Evolutionary conservation across 2,113 vertebrate genomes (phyloP).

Genomic region (Ochotona curzoniae): DNA sequence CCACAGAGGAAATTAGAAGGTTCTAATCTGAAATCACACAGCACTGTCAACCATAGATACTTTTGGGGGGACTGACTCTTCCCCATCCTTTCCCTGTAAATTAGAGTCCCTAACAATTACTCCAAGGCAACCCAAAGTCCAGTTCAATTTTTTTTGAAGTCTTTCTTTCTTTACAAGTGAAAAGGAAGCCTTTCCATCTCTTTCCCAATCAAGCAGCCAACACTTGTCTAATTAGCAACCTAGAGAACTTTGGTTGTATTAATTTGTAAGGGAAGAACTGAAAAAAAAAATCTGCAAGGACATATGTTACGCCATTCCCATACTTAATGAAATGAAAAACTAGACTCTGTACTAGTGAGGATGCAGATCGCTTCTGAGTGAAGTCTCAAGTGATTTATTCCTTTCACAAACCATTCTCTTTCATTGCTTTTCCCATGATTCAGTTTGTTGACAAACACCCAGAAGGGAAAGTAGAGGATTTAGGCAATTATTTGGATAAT

Average conservation of each 20-base stretch:
- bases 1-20: not conserved
- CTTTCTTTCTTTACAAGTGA: conserved; percentile 65
- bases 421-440: conserved; percentile 61
- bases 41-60: not conserved
- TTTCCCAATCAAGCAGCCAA: conserved; percentile 77
- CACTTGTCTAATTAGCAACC: conserved; percentile 78
- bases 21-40: conserved; percentile 34
- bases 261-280: conserved; percentile 74
- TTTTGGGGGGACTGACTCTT: not conserved
- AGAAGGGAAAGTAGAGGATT: conserved; percentile 52
- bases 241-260: conserved; percentile 69
- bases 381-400: conserved; percentile 74
- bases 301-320: conserved; percentile 69
- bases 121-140: conserved; percentile 50
- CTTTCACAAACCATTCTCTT: conserved; percentile 68
- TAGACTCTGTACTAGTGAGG: conserved; percentile 37
- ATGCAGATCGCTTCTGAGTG: conserved; percentile 64
- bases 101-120: not conserved
- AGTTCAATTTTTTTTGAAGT: conserved; percentile 53
- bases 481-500: conserved; percentile 72
- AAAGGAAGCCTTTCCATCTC: conserved; percentile 61
- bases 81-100: conserved; percentile 15
- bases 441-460: conserved; percentile 74
- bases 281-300: conserved; percentile 74
- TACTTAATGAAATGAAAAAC: conserved; percentile 73